Conservation (phyloP, 2,888 invertebrate genomes). For the Hirtodrosophila duncani region DNA sequence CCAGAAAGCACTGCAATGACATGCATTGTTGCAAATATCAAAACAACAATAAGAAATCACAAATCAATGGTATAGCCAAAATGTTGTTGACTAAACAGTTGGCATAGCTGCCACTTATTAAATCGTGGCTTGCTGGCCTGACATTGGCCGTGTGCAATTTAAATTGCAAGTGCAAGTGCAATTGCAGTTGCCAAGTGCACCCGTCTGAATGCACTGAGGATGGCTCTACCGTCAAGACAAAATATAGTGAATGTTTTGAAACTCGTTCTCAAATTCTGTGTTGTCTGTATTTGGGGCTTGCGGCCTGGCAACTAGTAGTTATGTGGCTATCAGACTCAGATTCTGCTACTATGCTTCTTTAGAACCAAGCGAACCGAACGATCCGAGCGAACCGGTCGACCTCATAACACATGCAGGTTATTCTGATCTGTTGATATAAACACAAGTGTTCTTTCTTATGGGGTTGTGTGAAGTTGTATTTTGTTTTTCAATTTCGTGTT, state of each 20-base stretch:
- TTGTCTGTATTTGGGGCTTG: no score
- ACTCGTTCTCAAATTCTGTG: no score
- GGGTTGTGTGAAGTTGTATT: constrained; percentile 24
- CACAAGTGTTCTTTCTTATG: constrained; percentile 51
- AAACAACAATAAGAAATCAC: no score
- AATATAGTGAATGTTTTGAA: not conserved
- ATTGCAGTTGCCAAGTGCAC: no score
- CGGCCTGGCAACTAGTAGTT: not conserved
- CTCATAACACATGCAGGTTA: constrained; percentile 60
- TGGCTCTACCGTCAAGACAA: not conserved
- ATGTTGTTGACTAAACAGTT: no score
- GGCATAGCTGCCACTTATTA: not conserved
- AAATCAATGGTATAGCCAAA: no score
- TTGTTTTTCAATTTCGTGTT: constrained; percentile 15
- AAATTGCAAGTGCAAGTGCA: constrained; percentile 1
- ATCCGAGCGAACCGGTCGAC: constrained; percentile 59
- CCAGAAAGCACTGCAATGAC: no score
- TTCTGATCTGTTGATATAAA: constrained; percentile 41
- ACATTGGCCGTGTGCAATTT: not conserved
- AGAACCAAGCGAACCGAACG: constrained; percentile 30
- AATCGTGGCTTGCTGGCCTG: not conserved
- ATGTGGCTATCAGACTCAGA: constrained; percentile 1
- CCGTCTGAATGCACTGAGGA: not conserved
- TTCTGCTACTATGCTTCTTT: constrained; percentile 37
- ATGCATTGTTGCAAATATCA: no score